Evolutionary conservation across 2,797 vertebrate species (phyloP).

Genomic region (Anniella stebbinsi): DNA sequence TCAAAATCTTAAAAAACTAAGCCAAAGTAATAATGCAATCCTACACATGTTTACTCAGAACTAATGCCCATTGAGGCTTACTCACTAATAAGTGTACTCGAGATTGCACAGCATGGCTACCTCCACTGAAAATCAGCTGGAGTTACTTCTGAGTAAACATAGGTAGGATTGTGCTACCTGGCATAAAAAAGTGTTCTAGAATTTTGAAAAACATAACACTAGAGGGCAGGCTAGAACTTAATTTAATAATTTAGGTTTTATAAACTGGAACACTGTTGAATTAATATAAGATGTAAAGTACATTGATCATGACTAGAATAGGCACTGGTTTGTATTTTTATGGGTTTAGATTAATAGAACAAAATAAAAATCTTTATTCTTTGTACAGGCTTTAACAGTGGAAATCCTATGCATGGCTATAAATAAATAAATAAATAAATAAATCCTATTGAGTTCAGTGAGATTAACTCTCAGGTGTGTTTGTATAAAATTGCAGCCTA

Average conservation of each 20-base stretch:
- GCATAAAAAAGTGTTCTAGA: background rate
- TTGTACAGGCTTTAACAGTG: conserved; percentile 37
- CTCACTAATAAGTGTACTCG: background rate
- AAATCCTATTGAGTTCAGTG: background rate
- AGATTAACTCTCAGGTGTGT: background rate
- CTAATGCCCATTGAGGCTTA: background rate
- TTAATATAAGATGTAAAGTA: conserved; percentile 44
- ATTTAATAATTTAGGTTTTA: conserved; percentile 41
- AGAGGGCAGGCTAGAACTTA: conserved; percentile 75
- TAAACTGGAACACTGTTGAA: background rate
- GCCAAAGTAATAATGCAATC: background rate
- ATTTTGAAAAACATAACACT: conserved; percentile 65
- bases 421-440: background rate
- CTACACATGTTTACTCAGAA: background rate
- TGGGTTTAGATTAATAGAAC: conserved; percentile 42
- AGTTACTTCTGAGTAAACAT: background rate
- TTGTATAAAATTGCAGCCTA: background rate
- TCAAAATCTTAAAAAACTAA: background rate
- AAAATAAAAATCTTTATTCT: conserved; percentile 47
- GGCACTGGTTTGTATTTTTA: conserved; percentile 44
- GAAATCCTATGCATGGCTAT: background rate
- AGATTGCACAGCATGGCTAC: background rate
- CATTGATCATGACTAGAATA: conserved; percentile 31
- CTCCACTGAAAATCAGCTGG: background rate
- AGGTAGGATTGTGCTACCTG: background rate